Conservation (phyloP, 2,797 vertebrate species). For the Pangasius mekongensis region DNA sequence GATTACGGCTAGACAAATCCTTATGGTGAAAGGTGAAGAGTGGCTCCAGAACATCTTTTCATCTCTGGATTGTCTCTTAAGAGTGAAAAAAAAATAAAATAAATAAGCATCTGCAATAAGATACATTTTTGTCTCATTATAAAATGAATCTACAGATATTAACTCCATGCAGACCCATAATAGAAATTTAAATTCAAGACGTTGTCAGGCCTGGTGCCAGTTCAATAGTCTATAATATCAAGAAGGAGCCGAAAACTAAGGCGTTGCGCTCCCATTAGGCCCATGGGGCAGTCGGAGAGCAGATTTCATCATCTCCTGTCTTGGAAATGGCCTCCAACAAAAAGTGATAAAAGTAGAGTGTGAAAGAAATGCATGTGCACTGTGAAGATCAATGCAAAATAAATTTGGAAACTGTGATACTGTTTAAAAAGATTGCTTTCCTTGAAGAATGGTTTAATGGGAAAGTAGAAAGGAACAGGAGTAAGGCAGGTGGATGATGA, state of each 20-base stretch:
- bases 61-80: neutral
- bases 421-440: slow-evolving; percentile 53
- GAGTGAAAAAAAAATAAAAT: neutral
- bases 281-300: neutral
- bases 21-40: neutral
- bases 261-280: slow-evolving; percentile 27
- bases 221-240: slow-evolving; percentile 34
- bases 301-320: slow-evolving; percentile 41
- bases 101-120: slow-evolving; percentile 4
- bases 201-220: slow-evolving; percentile 24
- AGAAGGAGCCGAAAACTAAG: slow-evolving; percentile 20
- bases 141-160: slow-evolving; percentile 21
- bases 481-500: slow-evolving; percentile 7
- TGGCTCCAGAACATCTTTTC: slow-evolving; percentile 17
- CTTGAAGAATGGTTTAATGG: slow-evolving; percentile 44
- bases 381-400: slow-evolving; percentile 48
- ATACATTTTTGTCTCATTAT: slow-evolving; percentile 24
- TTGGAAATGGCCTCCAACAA: slow-evolving; percentile 31
- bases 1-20: slow-evolving; percentile 13
- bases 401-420: slow-evolving; percentile 47
- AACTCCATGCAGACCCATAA: neutral
- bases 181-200: slow-evolving; percentile 33
- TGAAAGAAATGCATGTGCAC: slow-evolving; percentile 23
- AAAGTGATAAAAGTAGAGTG: slow-evolving; percentile 16
- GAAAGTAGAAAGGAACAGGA: slow-evolving; percentile 37